These are phyloP conservation scores for Cottus gobio DNA, from an alignment of 2,113 vertebrate species.

Conservation along the genomic window DNA sequence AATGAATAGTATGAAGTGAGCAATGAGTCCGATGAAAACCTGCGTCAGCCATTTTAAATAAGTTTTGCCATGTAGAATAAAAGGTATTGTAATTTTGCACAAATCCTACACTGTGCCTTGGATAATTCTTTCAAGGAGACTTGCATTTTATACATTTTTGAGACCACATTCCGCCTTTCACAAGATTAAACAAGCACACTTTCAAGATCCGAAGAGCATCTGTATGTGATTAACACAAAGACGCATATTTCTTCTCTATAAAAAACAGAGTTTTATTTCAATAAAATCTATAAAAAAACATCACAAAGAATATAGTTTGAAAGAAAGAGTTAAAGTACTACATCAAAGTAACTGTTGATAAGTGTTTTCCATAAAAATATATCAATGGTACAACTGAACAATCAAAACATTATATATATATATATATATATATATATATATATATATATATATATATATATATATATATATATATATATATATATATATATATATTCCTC, in stretches of 20 bases:
- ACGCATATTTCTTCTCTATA: not conserved
- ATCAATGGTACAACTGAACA: not conserved
- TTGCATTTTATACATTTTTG: not conserved
- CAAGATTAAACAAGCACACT: not conserved
- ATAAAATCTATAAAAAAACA: not conserved
- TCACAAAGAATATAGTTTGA: not conserved
- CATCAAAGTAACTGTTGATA: no score
- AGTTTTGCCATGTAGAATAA: no score
- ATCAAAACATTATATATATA: not conserved
- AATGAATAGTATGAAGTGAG: not conserved
- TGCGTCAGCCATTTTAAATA: no score
- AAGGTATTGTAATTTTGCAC: not conserved
- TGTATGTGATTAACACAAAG: not conserved
- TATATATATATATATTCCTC: not conserved
- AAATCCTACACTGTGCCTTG: not conserved
- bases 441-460: not conserved
- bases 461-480: not conserved
- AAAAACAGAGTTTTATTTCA: not conserved
- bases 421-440: no score
- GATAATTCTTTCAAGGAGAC: not conserved
- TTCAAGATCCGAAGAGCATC: not conserved
- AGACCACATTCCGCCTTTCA: not conserved
- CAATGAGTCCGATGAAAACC: not conserved
- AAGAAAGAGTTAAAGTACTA: not conserved
- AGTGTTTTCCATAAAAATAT: not conserved